Conservation (phyloP, 1,140 invertebrate species). For the Bombus breviceps region DNA sequence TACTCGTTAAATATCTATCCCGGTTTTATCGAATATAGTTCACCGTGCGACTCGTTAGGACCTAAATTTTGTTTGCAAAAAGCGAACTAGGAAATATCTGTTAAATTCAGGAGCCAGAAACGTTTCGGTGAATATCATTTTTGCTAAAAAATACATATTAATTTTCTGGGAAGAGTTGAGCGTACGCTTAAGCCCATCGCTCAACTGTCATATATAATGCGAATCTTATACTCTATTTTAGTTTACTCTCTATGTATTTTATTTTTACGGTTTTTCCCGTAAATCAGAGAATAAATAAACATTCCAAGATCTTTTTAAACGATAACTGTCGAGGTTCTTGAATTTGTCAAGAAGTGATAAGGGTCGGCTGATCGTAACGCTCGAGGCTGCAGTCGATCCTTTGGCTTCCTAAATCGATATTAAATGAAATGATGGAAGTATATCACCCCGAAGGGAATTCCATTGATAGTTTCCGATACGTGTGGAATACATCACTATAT, state of each 20-base stretch:
- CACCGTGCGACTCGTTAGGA: not conserved
- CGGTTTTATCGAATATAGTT: constrained; percentile 9
- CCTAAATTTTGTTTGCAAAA: not conserved
- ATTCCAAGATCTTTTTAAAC: not conserved
- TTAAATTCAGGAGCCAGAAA: not conserved
- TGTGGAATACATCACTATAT: constrained; percentile 1
- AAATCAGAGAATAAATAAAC: not conserved
- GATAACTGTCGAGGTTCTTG: not conserved
- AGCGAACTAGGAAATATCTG: not conserved
- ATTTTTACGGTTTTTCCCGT: too few relatives aligned
- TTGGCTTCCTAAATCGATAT: not conserved
- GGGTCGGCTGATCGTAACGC: not conserved
- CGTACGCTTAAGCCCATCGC: not conserved
- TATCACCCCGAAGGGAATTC: not conserved
- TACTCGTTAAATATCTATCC: constrained; percentile 62
- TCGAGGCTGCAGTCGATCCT: not conserved
- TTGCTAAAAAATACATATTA: not conserved
- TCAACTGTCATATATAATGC: not conserved
- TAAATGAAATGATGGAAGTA: constrained; percentile 13
- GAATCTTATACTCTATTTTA: not conserved
- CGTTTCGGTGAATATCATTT: not conserved
- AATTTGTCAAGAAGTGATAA: not conserved
- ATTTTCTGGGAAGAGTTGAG: not conserved
- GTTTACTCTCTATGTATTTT: too few relatives aligned
- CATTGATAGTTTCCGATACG: not conserved